Evolutionary conservation across 2,113 vertebrate species (phyloP), one percentile per base, ranked within the genome.

Genomic region (Saccopteryx bilineata): DNA sequence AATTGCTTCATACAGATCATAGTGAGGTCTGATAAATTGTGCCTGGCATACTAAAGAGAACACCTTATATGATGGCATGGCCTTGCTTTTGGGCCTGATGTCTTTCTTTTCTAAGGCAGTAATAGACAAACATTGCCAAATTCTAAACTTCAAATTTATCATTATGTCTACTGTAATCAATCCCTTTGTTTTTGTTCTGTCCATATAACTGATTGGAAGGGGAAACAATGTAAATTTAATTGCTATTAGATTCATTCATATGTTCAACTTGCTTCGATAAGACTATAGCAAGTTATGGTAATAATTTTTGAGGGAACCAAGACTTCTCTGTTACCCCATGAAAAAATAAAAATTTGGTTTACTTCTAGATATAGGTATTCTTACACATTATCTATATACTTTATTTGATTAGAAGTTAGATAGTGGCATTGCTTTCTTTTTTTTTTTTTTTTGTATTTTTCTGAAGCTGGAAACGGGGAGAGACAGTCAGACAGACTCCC

Each of bases 161-260:
- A 82, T 76, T 87, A 79, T 3, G 3, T n/a, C 24, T 33, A 68
- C 24, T 78, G 5, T 90, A 81, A 65, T 12, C 48, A 74, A 1
- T 63, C n/a, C 10, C 5, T 79, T 74, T 66, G 46, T 65, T 79
- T 82, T 48, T 79, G 12, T 60, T 82, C 74, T 83, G 46, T 76
- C 23, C 19, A 19, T 28, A 17, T 52, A 81, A 56, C 1, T 54
- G 71, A 24, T 23, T 66, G 5, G 28, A 90, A 33, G 5, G 52
- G 79, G 82, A 83, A 90, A 95, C 12, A 89, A 52, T 56, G 85
- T 48, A 54, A 75, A 92, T 76, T 56, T 39, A 76, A 80, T 75
- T 23, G 24, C 7, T 76, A 31, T 86, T 65, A 5, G 71, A 80
- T 87, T 56, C 5, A 71, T 48, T 87, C 46, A 48, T 28, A 87